Conservation (phyloP, 2,888 invertebrate species). For the Yponomeuta cagnagella region DNA sequence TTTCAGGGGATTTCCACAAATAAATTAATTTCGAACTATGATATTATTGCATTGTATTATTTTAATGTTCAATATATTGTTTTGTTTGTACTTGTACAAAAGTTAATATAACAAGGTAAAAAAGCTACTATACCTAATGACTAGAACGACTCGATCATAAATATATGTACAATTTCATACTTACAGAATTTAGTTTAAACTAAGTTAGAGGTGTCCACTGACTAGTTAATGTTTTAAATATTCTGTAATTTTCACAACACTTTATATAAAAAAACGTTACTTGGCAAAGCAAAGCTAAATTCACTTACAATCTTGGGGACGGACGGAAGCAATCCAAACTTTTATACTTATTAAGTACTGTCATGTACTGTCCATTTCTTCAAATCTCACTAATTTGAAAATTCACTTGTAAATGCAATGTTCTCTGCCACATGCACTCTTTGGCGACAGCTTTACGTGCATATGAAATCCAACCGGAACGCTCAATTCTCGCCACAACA, state of each 20-base stretch:
- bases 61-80: constrained; percentile 27
- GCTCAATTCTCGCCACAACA: neutral
- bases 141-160: constrained; percentile 54
- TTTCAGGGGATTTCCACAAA: neutral
- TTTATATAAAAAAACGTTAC: neutral
- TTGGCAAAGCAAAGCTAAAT: neutral
- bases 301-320: neutral
- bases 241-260: constrained; percentile 1
- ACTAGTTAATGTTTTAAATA: constrained; percentile 39
- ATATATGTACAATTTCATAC: constrained; percentile 29
- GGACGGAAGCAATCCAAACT: constrained; percentile 8
- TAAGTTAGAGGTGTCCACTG: constrained; percentile 51
- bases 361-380: constrained; percentile 21
- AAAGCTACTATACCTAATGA: constrained; percentile 53
- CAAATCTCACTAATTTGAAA: constrained; percentile 43
- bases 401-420: constrained; percentile 53
- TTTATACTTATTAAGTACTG: constrained; percentile 24
- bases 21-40: neutral
- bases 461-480: neutral
- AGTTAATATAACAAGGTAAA: constrained; percentile 39
- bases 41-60: constrained; percentile 26
- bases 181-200: constrained; percentile 7
- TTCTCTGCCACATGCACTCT: constrained; percentile 29
- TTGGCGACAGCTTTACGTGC: neutral
- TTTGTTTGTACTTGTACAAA: constrained; percentile 25